phyloP scores from a whole-genome alignment of 1,140 invertebrate species.

The Drosophila novamexicana region DNA sequence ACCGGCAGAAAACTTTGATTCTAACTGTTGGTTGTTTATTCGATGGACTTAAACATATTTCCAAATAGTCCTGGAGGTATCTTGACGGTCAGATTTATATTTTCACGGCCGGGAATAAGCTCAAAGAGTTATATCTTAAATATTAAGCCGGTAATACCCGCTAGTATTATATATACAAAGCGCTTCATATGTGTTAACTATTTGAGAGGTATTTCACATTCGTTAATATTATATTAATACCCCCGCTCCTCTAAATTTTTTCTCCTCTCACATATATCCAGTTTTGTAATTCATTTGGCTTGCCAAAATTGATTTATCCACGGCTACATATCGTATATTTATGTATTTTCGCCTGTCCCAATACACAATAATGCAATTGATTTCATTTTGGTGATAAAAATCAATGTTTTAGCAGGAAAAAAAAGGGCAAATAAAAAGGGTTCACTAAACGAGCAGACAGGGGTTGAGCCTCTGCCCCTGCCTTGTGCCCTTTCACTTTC shows the following conservation, averaged over 20 bases:
- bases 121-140: too few species aligned
- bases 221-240: slow-evolving; percentile 5
- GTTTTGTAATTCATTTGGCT: slow-evolving; percentile 41
- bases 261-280: neutral
- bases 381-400: slow-evolving; percentile 81
- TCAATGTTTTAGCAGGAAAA: slow-evolving; percentile 69
- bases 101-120: too few species aligned
- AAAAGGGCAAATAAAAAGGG: slow-evolving; percentile 52
- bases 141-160: too few species aligned
- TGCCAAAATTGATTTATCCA: slow-evolving; percentile 74
- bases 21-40: too few species aligned
- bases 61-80: too few species aligned
- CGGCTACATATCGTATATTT: slow-evolving; percentile 55
- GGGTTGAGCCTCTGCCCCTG: slow-evolving; percentile 15
- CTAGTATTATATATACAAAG: too few species aligned
- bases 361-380: slow-evolving; percentile 80
- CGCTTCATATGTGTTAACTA: too few species aligned
- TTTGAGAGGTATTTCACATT: neutral
- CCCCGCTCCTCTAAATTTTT: neutral
- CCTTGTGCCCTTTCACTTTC: slow-evolving; percentile 19
- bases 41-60: too few species aligned
- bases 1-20: too few species aligned
- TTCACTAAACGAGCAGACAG: slow-evolving; percentile 43
- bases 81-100: too few species aligned
- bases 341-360: slow-evolving; percentile 30